Evolutionary conservation across 1,140 invertebrate species (phyloP), one percentile per base, ranked within the genome.

Genomic region (Cydia pomonella): DNA sequence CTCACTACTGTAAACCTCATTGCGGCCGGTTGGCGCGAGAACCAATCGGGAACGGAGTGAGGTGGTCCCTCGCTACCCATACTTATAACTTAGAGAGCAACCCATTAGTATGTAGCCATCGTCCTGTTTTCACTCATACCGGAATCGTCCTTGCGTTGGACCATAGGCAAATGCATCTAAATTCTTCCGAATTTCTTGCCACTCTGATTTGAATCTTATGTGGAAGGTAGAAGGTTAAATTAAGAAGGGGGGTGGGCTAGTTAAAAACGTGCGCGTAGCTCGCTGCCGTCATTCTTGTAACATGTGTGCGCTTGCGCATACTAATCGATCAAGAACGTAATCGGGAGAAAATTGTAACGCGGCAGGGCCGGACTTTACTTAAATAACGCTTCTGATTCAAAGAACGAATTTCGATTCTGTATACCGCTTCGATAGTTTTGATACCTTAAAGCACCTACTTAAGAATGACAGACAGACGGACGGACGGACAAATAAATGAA

Each of bases 241-340:
- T 18, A 73, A 85, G 75, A 79, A 81, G 81, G 71, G 7, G 33
- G 66, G 6, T 2, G 5, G 62, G 44, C 23, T 53, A 29, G 53
- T 72, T 53, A 50, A 80, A 73, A 74, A 77, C 72, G 72, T 63
- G 77, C 88, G 86, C 86, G 87, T 85, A 82, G 74, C 66, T 63
- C 69, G 83, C 78, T 91, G 84, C 81, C 89, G 89, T 91, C 89
- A 92, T 91, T 82, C 86, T 77, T 84, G 90, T 92, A 91, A 92
- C 91, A 86, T 74, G 81, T 29, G 77, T 76, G 79, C 76, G 78
- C 69, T 59, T 71, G 76, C 77, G 88, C 87, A 92, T 92, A 88
- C 85, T 76, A 90, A 92, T 88, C 75, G 75, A 86, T 84, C 59
- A 77, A 73, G 74, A 79, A 88, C 89, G 89, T 92, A 92, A 92